These are phyloP conservation scores for Epinephelus cyanopodus DNA, from an alignment of 2,113 vertebrate genomes.

Conservation along the genomic window DNA sequence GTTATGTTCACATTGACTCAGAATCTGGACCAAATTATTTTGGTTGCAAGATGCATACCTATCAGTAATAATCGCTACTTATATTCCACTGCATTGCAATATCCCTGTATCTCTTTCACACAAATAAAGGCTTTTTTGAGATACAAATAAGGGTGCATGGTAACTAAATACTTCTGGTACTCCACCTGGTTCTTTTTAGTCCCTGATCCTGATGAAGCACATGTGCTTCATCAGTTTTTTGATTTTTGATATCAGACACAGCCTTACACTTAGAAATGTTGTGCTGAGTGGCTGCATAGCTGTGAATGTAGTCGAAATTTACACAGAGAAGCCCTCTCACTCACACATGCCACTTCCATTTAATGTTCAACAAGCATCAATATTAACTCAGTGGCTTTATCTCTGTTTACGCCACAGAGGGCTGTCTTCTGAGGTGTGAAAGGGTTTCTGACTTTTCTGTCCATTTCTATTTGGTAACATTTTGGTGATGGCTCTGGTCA, in stretches of 20 bases:
- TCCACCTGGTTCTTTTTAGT: neutral
- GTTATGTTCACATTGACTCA: neutral
- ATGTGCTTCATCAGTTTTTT: neutral
- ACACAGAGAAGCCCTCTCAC: neutral
- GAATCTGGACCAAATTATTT: neutral
- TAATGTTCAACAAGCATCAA: slow-evolving; percentile 27
- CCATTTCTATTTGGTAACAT: slow-evolving; percentile 43
- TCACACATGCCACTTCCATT: neutral
- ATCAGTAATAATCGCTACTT: neutral
- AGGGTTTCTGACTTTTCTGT: slow-evolving; percentile 23
- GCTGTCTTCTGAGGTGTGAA: slow-evolving; percentile 19
- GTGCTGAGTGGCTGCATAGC: neutral
- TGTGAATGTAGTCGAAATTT: neutral
- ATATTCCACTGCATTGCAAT: neutral
- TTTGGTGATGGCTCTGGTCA: slow-evolving; percentile 67
- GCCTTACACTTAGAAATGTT: neutral
- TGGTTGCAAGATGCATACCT: neutral
- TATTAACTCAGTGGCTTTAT: slow-evolving; percentile 14
- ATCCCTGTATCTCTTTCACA: neutral
- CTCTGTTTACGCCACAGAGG: slow-evolving; percentile 9
- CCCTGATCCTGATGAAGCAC: neutral
- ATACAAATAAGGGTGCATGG: neutral
- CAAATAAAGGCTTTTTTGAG: neutral
- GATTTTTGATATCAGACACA: neutral
- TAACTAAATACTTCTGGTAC: neutral